Evolutionary conservation across 2,888 invertebrate genomes (phyloP).

Genomic region (Ectemnius cavifrons): DNA sequence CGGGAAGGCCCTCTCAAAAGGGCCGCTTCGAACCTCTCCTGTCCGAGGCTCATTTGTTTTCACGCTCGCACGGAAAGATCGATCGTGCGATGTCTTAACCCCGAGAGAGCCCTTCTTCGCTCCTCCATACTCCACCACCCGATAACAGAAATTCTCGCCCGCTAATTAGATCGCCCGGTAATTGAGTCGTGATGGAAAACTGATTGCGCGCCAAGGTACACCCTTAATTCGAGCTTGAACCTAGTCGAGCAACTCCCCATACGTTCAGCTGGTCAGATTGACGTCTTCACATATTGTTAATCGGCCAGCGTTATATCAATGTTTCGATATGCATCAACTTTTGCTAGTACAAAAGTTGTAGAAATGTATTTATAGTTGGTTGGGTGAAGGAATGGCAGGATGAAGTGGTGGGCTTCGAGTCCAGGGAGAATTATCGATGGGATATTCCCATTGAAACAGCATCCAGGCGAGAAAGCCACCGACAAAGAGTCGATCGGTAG

Average conservation of each 20-base stretch:
- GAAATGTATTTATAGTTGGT: no score
- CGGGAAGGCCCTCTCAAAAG: conserved; percentile 65
- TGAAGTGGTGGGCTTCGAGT: conserved; percentile 44
- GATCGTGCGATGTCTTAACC: conserved; percentile 66
- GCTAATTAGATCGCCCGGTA: conserved; percentile 59
- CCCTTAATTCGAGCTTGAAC: no score
- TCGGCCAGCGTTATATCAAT: no score
- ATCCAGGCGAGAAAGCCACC: conserved; percentile 60
- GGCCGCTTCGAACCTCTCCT: conserved; percentile 68
- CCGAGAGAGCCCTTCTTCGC: conserved; percentile 17
- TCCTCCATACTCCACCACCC: conserved; percentile 51
- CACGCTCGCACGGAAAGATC: conserved; percentile 60
- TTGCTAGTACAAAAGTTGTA: conserved; percentile 16
- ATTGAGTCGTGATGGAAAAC: conserved; percentile 63
- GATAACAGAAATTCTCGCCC: conserved; percentile 58
- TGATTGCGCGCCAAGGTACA: conserved; percentile 37
- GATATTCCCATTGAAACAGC: conserved; percentile 72
- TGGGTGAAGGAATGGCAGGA: conserved; percentile 25
- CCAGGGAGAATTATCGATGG: conserved; percentile 71
- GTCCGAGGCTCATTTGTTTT: conserved; percentile 75
- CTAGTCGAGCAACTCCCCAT: no score
- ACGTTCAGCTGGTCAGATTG: no score
- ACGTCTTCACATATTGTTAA: no score
- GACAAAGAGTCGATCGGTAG: conserved; percentile 70
- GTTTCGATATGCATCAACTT: no score